Evolutionary conservation across 2,113 vertebrate genomes (phyloP).

Genomic region (Rhynchomys soricoides): DNA sequence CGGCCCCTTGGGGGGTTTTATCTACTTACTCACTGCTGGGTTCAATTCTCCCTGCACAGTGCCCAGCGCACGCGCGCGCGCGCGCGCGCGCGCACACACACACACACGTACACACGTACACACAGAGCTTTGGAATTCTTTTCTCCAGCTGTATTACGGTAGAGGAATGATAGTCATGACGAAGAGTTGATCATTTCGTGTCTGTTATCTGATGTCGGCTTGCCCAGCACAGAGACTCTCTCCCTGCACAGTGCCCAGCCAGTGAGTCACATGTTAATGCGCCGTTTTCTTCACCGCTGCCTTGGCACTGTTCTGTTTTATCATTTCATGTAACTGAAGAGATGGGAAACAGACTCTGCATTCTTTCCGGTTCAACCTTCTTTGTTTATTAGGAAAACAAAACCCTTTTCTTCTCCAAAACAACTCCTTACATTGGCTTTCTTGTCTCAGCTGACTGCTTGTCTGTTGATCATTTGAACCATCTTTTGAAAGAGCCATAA

Average conservation of each 20-base stretch:
- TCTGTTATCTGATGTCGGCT: background rate
- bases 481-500: background rate
- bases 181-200: background rate
- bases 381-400: slow-evolving; percentile 24
- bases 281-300: background rate
- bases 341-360: background rate
- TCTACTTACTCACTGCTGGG: background rate
- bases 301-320: background rate
- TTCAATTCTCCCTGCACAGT: too few species aligned
- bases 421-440: background rate
- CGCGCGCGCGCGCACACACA: too few species aligned
- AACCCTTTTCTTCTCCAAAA: background rate
- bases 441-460: background rate
- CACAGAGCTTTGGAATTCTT: background rate
- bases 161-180: background rate
- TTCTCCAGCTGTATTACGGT: background rate
- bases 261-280: background rate
- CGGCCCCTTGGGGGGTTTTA: background rate
- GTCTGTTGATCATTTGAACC: background rate
- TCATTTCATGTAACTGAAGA: slow-evolving; percentile 12
- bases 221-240: background rate
- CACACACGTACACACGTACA: too few species aligned
- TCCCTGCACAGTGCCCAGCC: background rate
- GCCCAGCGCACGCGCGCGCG: too few species aligned
- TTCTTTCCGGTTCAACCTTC: background rate